These are phyloP conservation scores for Drosophila maculinotata DNA, from an alignment of 2,888 invertebrate species.

Conservation along the genomic window DNA sequence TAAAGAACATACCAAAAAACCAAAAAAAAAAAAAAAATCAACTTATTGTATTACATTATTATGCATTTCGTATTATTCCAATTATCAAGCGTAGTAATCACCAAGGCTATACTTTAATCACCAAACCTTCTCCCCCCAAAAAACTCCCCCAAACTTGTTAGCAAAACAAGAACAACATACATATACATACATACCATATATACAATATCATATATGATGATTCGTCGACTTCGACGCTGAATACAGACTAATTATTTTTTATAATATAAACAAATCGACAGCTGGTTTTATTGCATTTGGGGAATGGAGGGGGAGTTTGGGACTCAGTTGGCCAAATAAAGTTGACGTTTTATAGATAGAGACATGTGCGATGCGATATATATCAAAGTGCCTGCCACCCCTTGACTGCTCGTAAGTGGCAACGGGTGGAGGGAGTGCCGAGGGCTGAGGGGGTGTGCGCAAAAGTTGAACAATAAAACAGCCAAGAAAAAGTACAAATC, in stretches of 20 bases:
- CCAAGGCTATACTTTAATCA: constrained; percentile 74
- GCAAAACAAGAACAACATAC: constrained; percentile 38
- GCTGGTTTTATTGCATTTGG: constrained; percentile 71
- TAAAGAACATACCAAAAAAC: constrained; percentile 31
- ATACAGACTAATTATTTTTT: constrained; percentile 78
- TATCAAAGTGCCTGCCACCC: constrained; percentile 43
- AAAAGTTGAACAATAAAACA: constrained; percentile 58
- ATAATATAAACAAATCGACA: constrained; percentile 78
- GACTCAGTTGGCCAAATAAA: constrained; percentile 72
- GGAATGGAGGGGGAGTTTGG: not conserved
- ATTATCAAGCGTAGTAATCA: constrained; percentile 78
- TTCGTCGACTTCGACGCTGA: constrained; percentile 77
- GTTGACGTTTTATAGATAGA: constrained; percentile 79
- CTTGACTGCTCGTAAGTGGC: constrained; percentile 25
- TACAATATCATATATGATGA: constrained; percentile 63
- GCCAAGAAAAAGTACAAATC: constrained; percentile 28
- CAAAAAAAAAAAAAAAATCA: constrained; percentile 15
- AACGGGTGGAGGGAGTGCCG: constrained; percentile 1
- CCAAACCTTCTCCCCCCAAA: constrained; percentile 1
- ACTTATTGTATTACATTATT: constrained; percentile 76
- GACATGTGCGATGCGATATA: constrained; percentile 74
- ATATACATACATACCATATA: constrained; percentile 52
- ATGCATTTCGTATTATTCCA: constrained; percentile 78
- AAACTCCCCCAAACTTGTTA: constrained; percentile 22
- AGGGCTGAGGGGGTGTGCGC: not conserved